Evolutionary conservation across 2,113 vertebrate genomes (phyloP).

Genomic region (Brachyhypopomus occidentalis): DNA sequence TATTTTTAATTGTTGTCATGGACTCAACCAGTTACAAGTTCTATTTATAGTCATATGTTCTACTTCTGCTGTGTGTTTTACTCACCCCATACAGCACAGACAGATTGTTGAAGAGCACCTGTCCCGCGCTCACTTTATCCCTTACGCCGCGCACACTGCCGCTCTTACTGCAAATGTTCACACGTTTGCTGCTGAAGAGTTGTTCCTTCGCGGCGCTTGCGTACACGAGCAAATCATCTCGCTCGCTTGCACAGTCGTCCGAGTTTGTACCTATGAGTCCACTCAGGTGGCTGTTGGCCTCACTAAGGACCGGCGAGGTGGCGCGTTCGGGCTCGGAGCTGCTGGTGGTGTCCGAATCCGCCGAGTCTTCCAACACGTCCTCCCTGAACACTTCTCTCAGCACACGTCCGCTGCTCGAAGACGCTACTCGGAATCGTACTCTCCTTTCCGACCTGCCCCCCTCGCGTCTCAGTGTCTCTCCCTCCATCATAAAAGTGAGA

Average conservation of each 20-base stretch:
- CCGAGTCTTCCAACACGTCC: slow-evolving; percentile 76
- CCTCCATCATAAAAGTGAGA: slow-evolving; percentile 66
- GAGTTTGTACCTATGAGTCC: slow-evolving; percentile 69
- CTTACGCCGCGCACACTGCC: slow-evolving; percentile 94
- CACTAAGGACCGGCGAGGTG: slow-evolving; percentile 68
- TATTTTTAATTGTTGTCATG: too few species aligned
- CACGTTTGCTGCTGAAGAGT: slow-evolving; percentile 83
- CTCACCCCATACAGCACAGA: slow-evolving; percentile 88
- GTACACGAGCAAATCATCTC: slow-evolving; percentile 85
- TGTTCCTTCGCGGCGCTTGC: slow-evolving; percentile 83
- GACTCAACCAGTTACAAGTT: too few species aligned
- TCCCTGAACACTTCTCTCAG: slow-evolving; percentile 91
- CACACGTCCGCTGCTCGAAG: slow-evolving; percentile 90
- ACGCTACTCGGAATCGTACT: slow-evolving; percentile 91
- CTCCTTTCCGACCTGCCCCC: slow-evolving; percentile 73
- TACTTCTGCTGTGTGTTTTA: slow-evolving; percentile 20
- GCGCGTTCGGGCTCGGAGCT: slow-evolving; percentile 78
- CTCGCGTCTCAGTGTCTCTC: slow-evolving; percentile 68
- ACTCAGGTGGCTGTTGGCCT: slow-evolving; percentile 81
- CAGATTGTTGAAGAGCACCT: slow-evolving; percentile 94
- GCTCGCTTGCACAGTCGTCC: slow-evolving; percentile 77
- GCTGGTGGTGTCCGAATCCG: slow-evolving; percentile 83
- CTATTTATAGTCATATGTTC: too few species aligned
- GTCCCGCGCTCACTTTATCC: slow-evolving; percentile 97
- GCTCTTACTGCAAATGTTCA: slow-evolving; percentile 98